A percentile compares a stretch with the other conserved stretches of the same genome.
These are phyloP conservation scores for Melipona beecheii DNA, from an alignment of 2,888 invertebrate genomes.

Conservation along the genomic window DNA sequence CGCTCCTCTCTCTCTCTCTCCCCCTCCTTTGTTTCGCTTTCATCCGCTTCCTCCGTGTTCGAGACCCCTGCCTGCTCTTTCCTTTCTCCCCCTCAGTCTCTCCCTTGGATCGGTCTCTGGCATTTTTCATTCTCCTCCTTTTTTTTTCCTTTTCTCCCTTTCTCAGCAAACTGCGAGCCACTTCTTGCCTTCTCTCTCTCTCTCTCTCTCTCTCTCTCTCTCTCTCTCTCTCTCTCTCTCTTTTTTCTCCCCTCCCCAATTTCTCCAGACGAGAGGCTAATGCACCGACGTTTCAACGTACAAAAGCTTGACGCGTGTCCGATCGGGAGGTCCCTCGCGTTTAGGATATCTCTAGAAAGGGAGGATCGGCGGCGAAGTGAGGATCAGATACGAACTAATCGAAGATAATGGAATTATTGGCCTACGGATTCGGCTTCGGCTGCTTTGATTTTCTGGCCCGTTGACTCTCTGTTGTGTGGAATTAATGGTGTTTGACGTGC, in stretches of 20 bases:
- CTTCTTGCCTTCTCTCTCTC: slow-evolving; percentile 14
- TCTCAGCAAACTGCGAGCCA: slow-evolving; percentile 35
- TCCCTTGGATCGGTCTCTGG: background rate
- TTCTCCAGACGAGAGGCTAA: slow-evolving; percentile 6
- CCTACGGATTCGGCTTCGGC: background rate
- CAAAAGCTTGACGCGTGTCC: background rate
- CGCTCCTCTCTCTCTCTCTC: slow-evolving; percentile 28
- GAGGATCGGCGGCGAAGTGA: background rate
- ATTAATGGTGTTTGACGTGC: background rate
- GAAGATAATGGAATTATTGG: background rate
- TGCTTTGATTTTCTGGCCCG: background rate
- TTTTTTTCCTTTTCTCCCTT: background rate
- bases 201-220: too few relatives aligned
- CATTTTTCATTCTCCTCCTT: background rate
- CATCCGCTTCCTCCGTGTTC: background rate
- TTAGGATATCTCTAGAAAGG: background rate
- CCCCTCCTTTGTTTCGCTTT: slow-evolving; percentile 40
- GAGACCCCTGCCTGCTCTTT: background rate
- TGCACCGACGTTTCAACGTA: slow-evolving; percentile 24
- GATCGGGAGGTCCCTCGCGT: background rate
- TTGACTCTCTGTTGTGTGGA: background rate
- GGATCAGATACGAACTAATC: background rate
- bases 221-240: too few relatives aligned
- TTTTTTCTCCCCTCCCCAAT: background rate
- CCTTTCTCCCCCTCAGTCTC: background rate